Conservation (phyloP, 2,113 vertebrate genomes). For the Asarcornis scutulata region DNA sequence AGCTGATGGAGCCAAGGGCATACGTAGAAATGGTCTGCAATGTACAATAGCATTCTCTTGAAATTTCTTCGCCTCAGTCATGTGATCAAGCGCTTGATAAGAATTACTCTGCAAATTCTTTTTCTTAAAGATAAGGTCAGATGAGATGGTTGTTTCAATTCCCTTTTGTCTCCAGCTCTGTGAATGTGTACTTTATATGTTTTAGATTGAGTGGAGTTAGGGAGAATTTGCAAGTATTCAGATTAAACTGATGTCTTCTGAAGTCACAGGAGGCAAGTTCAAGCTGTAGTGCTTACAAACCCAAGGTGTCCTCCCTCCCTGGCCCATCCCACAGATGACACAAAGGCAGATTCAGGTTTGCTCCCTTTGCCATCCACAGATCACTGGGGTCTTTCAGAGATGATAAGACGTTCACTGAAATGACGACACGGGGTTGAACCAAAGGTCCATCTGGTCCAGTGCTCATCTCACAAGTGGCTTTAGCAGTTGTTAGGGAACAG, state of each 20-base stretch:
- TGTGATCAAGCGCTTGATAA: neutral
- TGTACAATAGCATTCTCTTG: neutral
- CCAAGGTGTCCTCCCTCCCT: neutral
- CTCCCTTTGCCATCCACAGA: neutral
- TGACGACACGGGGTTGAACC: neutral
- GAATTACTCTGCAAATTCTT: constrained; percentile 9
- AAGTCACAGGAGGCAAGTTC: neutral
- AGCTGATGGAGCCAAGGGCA: neutral
- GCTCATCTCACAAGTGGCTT: neutral
- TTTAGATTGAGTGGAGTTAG: neutral
- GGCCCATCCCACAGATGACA: neutral
- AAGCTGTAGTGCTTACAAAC: neutral
- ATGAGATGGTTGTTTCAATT: constrained; percentile 31
- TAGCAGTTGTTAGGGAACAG: neutral
- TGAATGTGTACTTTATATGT: neutral
- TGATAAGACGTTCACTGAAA: neutral
- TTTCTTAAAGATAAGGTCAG: constrained; percentile 30
- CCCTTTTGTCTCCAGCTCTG: constrained; percentile 14
- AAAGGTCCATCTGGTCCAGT: neutral
- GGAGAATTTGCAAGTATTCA: neutral
- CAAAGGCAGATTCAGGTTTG: neutral
- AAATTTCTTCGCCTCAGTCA: neutral
- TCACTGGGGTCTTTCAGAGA: neutral
- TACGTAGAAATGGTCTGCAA: neutral
- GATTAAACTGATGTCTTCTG: neutral